A percentile compares a stretch with the other conserved stretches of the same genome.
Conservation (phyloP, 2,797 vertebrate genomes). For the Pipistrellus pygmaeus region DNA sequence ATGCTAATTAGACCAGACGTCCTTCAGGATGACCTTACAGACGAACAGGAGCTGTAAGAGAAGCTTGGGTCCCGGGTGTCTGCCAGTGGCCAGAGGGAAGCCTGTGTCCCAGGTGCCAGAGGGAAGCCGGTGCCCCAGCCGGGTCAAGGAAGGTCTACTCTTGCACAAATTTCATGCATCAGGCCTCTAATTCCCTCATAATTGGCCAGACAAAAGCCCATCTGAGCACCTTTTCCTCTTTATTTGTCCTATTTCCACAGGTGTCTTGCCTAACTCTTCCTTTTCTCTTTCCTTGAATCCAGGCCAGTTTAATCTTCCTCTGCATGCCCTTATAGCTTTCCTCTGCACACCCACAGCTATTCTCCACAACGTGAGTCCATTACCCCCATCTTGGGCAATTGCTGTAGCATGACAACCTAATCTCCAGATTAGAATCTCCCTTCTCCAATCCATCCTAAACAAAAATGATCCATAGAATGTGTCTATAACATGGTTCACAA, state of each 20-base stretch:
- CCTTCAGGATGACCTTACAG: too few relatives aligned
- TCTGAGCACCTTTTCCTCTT: not conserved
- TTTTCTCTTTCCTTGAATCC: not conserved
- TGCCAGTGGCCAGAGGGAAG: too few relatives aligned
- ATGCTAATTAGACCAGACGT: too few relatives aligned
- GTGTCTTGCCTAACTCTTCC: not conserved
- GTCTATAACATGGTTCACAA: not conserved
- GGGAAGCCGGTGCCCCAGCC: too few relatives aligned
- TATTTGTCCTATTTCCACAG: not conserved
- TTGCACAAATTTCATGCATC: too few relatives aligned
- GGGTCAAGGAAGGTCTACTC: too few relatives aligned
- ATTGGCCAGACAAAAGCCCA: not conserved
- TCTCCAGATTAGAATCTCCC: rapidly evolving
- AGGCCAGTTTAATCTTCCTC: not conserved
- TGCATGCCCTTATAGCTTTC: not conserved
- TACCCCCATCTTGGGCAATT: not conserved
- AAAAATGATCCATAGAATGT: rapidly evolving
- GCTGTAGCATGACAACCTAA: not conserved
- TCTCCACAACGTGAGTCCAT: not conserved
- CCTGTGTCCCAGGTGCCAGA: too few relatives aligned
- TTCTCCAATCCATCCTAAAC: not conserved
- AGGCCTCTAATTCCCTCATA: not conserved
- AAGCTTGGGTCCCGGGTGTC: too few relatives aligned
- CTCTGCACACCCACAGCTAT: not conserved
- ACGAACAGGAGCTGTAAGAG: too few relatives aligned